Conservation (phyloP, 2,113 vertebrate species). For the Bungarus multicinctus region DNA sequence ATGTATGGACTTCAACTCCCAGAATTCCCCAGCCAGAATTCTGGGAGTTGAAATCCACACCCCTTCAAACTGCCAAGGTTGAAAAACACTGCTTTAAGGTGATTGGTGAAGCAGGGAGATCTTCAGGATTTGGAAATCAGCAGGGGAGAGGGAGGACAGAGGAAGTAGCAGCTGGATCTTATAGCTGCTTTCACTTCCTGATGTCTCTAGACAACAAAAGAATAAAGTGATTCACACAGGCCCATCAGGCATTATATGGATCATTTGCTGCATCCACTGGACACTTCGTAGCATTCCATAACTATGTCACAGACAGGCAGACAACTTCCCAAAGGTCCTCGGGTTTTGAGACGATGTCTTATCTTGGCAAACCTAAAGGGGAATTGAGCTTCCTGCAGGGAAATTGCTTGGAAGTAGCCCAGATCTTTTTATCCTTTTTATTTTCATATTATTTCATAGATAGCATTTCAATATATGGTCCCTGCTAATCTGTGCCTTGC, state of each 20-base stretch:
- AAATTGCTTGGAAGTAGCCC: neutral
- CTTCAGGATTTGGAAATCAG: constrained; percentile 51
- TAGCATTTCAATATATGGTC: neutral
- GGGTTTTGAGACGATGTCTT: neutral
- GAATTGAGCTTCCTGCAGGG: neutral
- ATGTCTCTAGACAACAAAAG: constrained; percentile 28
- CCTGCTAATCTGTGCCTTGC: neutral
- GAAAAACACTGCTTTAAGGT: constrained; percentile 21
- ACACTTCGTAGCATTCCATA: constrained; percentile 4
- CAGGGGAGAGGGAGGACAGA: neutral
- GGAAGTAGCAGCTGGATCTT: constrained; percentile 55
- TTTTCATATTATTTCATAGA: neutral
- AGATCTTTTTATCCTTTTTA: neutral
- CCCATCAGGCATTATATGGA: constrained; percentile 54
- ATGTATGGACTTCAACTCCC: too few relatives aligned
- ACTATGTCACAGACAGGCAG: neutral
- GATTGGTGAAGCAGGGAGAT: constrained; percentile 54
- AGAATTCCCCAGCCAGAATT: too few relatives aligned
- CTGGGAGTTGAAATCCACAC: too few relatives aligned
- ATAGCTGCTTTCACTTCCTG: constrained; percentile 55
- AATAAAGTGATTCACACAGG: constrained; percentile 55
- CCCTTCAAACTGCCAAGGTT: too few relatives aligned
- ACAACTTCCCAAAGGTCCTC: neutral
- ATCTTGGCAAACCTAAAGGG: neutral
- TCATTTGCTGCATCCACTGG: constrained; percentile 61